Percentiles rank a stretch among this genome's conserved stretches.
Conservation (phyloP, 2,888 invertebrate species). For the Hyposoter dolosus region DNA sequence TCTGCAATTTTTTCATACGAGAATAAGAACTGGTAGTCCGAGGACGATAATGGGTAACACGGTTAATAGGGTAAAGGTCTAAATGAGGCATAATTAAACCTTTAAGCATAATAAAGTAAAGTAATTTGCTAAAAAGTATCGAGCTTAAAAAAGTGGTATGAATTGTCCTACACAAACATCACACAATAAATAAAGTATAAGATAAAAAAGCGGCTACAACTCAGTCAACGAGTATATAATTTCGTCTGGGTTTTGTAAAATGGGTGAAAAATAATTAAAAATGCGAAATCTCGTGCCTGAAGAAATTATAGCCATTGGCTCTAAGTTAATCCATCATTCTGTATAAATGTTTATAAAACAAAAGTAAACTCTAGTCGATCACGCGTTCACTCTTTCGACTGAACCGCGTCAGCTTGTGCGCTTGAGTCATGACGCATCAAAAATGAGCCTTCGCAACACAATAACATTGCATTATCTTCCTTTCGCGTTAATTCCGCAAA, state of each 20-base stretch:
- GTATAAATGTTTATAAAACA: conserved; percentile 27
- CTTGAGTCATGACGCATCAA: conserved; percentile 8
- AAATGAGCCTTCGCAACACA: neutral
- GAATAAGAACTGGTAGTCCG: neutral
- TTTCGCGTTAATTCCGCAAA: neutral
- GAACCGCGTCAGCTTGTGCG: conserved; percentile 43
- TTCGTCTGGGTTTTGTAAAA: neutral
- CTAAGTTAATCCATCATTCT: neutral
- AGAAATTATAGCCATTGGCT: neutral
- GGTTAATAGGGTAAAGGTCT: conserved; percentile 23
- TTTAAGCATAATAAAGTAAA: conserved; percentile 24
- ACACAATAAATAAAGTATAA: conserved; percentile 15
- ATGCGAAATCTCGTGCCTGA: neutral
- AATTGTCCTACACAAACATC: conserved; percentile 29
- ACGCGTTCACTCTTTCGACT: conserved; percentile 38
- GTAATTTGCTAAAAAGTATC: conserved; percentile 33
- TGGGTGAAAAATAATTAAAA: neutral
- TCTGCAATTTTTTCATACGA: neutral
- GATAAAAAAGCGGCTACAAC: neutral
- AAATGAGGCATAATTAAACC: conserved; percentile 31
- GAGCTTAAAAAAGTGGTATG: conserved; percentile 60
- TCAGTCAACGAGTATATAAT: neutral
- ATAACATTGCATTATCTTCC: neutral
- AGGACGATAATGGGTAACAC: conserved; percentile 26
- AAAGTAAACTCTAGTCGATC: conserved; percentile 60